A percentile compares a stretch with the other conserved stretches of the same genome.
Evolutionary conservation across 2,888 invertebrate species (phyloP).

Genomic region (Epistrophe grossulariae): DNA sequence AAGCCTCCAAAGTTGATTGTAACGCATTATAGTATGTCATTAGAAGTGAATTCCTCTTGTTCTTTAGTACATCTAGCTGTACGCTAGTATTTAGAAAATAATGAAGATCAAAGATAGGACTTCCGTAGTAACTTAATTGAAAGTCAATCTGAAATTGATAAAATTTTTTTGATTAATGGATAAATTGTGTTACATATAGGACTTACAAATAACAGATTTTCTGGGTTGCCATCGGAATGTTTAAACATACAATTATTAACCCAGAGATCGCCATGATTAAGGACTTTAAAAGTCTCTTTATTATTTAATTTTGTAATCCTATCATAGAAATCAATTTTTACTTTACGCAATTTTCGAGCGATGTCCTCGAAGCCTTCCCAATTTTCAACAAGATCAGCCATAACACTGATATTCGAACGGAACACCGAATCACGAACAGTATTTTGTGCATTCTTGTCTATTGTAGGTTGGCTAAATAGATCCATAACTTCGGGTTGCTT

Average conservation of each 20-base stretch:
- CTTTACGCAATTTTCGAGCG: slow-evolving; percentile 56
- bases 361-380: slow-evolving; percentile 73
- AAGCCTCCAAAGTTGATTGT: slow-evolving; percentile 54
- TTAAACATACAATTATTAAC: slow-evolving; percentile 84
- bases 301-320: slow-evolving; percentile 14
- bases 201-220: slow-evolving; percentile 81
- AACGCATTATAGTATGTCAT: slow-evolving; percentile 63
- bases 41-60: slow-evolving; percentile 61
- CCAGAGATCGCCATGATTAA: slow-evolving; percentile 84
- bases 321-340: slow-evolving; percentile 56
- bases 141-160: slow-evolving; percentile 70
- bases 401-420: slow-evolving; percentile 56
- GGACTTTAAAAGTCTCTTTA: slow-evolving; percentile 80
- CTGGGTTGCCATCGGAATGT: slow-evolving; percentile 77
- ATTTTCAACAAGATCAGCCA: slow-evolving; percentile 63
- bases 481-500: slow-evolving; percentile 71
- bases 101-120: slow-evolving; percentile 74
- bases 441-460: slow-evolving; percentile 41
- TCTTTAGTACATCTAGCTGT: slow-evolving; percentile 55
- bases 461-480: slow-evolving; percentile 53
- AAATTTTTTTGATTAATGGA: not conserved
- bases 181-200: not conserved
- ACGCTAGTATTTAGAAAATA: slow-evolving; percentile 76
- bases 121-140: slow-evolving; percentile 69
- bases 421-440: slow-evolving; percentile 57